phyloP scores from a whole-genome alignment of 1,140 invertebrate genomes.

The Trichogramma pretiosum region DNA sequence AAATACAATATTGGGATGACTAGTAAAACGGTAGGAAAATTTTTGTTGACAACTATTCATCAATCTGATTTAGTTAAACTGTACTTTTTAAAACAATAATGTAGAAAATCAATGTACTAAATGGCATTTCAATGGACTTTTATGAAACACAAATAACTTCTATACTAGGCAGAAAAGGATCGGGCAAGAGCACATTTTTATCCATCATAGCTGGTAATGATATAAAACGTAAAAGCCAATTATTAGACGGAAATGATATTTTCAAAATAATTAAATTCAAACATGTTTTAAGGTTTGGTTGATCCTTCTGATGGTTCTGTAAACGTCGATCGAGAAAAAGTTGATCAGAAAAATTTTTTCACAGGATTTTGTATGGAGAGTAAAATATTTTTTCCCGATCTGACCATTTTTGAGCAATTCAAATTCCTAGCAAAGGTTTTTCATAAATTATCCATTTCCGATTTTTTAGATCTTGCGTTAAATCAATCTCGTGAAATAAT shows the following conservation, averaged over 20 bases:
- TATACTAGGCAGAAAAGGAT: conserved; percentile 74
- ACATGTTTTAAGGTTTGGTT: conserved; percentile 45
- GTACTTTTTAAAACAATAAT: too few relatives aligned
- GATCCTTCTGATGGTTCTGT: conserved; percentile 55
- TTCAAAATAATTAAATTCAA: not conserved
- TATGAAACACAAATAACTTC: conserved; percentile 58
- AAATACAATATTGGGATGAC: too few relatives aligned
- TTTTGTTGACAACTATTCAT: too few relatives aligned
- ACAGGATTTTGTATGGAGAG: conserved; percentile 87
- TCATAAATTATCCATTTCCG: not conserved
- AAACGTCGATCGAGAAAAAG: conserved; percentile 54
- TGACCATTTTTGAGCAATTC: conserved; percentile 85
- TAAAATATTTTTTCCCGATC: conserved; percentile 83
- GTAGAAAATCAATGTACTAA: conserved; percentile 30
- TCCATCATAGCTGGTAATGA: conserved; percentile 52
- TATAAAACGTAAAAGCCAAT: not conserved
- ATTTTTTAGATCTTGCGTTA: conserved; percentile 28
- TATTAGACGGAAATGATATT: not conserved
- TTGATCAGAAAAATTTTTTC: conserved; percentile 46
- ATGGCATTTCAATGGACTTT: conserved; percentile 51
- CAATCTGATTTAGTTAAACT: too few relatives aligned
- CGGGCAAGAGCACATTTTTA: conserved; percentile 76
- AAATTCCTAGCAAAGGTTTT: conserved; percentile 68
- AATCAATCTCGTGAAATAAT: not conserved
- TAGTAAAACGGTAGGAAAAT: too few relatives aligned